Conservation (phyloP, 2,888 invertebrate genomes). For the Phanerotoma sp. region DNA sequence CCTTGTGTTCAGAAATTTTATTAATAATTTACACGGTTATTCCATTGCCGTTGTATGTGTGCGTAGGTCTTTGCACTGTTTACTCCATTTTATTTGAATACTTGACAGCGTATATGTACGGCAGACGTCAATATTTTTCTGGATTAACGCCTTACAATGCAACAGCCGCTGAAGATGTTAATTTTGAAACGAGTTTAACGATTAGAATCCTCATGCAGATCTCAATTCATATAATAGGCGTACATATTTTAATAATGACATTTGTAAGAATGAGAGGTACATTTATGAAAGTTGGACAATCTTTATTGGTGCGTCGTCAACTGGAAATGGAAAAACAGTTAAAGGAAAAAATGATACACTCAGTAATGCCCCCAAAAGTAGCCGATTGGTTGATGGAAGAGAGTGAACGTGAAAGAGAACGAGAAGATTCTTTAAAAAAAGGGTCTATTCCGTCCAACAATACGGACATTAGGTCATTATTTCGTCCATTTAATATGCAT, state of each 20-base stretch:
- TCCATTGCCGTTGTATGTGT: constrained; percentile 86
- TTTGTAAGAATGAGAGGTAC: constrained; percentile 92
- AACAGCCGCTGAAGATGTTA: constrained; percentile 35
- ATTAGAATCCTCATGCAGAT: constrained; percentile 79
- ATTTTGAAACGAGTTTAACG: constrained; percentile 58
- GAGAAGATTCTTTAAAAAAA: constrained; percentile 59
- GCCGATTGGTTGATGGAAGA: constrained; percentile 83
- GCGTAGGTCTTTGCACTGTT: constrained; percentile 73
- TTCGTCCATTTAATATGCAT: constrained; percentile 96
- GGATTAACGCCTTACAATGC: constrained; percentile 1
- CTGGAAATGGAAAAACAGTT: constrained; percentile 91
- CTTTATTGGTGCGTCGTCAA: constrained; percentile 83
- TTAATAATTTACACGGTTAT: constrained; percentile 91
- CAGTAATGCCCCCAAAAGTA: constrained; percentile 95
- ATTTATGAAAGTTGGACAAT: constrained; percentile 95
- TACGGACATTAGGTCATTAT: constrained; percentile 77
- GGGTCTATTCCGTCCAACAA: constrained; percentile 55
- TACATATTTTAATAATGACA: constrained; percentile 91
- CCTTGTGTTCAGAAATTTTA: constrained; percentile 82
- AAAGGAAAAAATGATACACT: constrained; percentile 96
- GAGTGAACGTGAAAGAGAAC: constrained; percentile 65
- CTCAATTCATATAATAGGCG: constrained; percentile 88
- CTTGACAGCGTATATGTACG: constrained; percentile 60
- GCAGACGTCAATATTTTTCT: constrained; percentile 11
- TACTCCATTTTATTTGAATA: constrained; percentile 88